Percentiles rank a stretch among this genome's conserved stretches.
These are phyloP conservation scores for Ophonus ardosiacus DNA, from an alignment of 2,888 invertebrate genomes.

Conservation along the genomic window DNA sequence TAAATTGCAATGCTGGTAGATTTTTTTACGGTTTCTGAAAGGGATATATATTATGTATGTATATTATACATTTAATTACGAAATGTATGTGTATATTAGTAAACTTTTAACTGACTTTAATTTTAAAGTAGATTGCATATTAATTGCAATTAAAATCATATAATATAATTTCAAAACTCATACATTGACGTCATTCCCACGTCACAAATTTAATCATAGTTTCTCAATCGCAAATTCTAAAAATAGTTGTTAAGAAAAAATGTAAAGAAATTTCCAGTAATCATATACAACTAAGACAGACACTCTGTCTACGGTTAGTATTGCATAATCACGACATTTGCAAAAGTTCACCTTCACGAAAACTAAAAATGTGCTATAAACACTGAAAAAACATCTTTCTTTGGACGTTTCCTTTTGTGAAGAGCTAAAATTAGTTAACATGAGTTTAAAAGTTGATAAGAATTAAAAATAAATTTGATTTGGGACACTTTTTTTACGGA, in stretches of 20 bases:
- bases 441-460: too few relatives aligned
- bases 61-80: neutral
- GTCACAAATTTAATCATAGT: neutral
- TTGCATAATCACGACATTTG: conserved; percentile 7
- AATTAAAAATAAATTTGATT: too few relatives aligned
- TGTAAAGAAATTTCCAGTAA: conserved; percentile 7
- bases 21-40: too few relatives aligned
- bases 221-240: neutral
- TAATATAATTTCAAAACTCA: neutral
- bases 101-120: neutral
- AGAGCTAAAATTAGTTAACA: neutral
- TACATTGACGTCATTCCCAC: conserved; percentile 10
- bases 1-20: too few relatives aligned
- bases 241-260: conserved; percentile 18
- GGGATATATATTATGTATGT: too few relatives aligned
- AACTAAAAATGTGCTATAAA: neutral
- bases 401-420: neutral
- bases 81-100: neutral
- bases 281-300: conserved; percentile 4
- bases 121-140: neutral
- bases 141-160: neutral
- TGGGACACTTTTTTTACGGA: too few relatives aligned
- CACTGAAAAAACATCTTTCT: neutral
- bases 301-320: conserved; percentile 1
- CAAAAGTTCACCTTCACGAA: neutral